Evolutionary conservation across 2,888 invertebrate species (phyloP).

Genomic region (Exocentrus adspersus): DNA sequence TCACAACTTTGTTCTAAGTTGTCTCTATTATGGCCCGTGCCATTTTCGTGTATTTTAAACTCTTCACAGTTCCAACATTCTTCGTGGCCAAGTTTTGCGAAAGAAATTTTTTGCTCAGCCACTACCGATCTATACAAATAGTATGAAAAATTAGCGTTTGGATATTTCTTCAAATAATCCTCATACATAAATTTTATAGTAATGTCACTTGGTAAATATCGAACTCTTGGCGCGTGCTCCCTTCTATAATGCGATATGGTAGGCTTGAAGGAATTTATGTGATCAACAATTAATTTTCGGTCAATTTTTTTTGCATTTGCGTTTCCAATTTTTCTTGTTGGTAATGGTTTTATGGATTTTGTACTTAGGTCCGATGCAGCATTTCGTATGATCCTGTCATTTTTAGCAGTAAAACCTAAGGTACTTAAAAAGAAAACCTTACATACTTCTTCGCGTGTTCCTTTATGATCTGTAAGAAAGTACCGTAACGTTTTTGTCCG

Average conservation of each 20-base stretch:
- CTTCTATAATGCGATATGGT: conserved; percentile 13
- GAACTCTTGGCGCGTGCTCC: conserved; percentile 5
- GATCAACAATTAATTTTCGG: conserved; percentile 3
- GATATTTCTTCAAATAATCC: conserved; percentile 6
- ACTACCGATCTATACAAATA: conserved; percentile 1
- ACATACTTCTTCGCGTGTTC: not conserved
- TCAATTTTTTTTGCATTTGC: conserved; percentile 7
- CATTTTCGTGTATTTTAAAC: conserved; percentile 5
- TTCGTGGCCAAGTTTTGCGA: conserved; percentile 21
- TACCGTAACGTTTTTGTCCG: not conserved
- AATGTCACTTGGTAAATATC: conserved; percentile 10
- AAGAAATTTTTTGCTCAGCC: conserved; percentile 12
- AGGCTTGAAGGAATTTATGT: conserved; percentile 14
- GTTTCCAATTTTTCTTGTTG: not conserved
- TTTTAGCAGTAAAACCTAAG: not conserved
- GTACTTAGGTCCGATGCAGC: not conserved
- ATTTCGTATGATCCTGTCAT: not conserved
- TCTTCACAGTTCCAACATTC: conserved; percentile 15
- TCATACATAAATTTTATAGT: conserved; percentile 1
- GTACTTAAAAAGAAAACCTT: not conserved
- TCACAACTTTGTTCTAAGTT: not conserved
- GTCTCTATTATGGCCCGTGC: conserved; percentile 9
- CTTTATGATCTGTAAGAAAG: not conserved
- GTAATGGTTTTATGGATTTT: not conserved
- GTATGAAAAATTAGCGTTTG: not conserved